A percentile compares a stretch with the other conserved stretches of the same genome.
These are phyloP conservation scores for Hydrotaea diabolus DNA, from an alignment of 2,888 invertebrate species.

Conservation along the genomic window DNA sequence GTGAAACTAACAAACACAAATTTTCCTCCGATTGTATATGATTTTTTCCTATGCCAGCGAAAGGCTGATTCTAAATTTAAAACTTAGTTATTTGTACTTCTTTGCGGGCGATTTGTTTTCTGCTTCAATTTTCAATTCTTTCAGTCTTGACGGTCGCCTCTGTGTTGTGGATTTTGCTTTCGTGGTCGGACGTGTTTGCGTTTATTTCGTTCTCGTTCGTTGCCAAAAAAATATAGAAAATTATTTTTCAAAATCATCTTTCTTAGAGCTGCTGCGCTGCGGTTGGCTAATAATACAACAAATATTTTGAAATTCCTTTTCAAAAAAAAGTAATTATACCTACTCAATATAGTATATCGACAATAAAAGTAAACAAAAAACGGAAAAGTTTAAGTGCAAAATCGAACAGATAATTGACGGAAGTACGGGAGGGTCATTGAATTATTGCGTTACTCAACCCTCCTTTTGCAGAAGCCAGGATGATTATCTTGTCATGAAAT, in stretches of 20 bases:
- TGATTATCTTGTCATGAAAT: not conserved
- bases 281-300: constrained; percentile 68
- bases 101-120: constrained; percentile 52
- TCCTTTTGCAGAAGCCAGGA: not conserved
- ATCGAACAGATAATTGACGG: not conserved
- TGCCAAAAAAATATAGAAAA: constrained; percentile 52
- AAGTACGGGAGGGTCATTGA: not conserved
- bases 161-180: constrained; percentile 70
- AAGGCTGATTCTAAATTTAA: constrained; percentile 65
- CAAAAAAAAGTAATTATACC: constrained; percentile 52
- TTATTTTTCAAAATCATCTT: constrained; percentile 49
- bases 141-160: constrained; percentile 42
- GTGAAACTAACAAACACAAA: constrained; percentile 11
- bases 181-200: constrained; percentile 67
- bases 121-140: constrained; percentile 29
- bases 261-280: constrained; percentile 69
- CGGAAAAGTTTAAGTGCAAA: constrained; percentile 28
- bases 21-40: constrained; percentile 8
- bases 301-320: constrained; percentile 41
- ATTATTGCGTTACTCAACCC: not conserved
- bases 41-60: constrained; percentile 42
- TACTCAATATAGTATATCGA: not conserved
- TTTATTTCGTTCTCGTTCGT: constrained; percentile 50
- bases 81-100: constrained; percentile 37
- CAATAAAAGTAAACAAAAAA: constrained; percentile 20